These are phyloP conservation scores for Macaca fascicularis DNA, from an alignment of 2,113 vertebrate genomes.

Conservation along the genomic window T2T-MFA8v1.1 NC_088375.1:220691501-220692000, in stretches of 20 bases:
- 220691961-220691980: background rate
- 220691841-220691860: background rate
- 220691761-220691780: too few relatives aligned
- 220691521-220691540: too few relatives aligned
- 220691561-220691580: rapidly evolving
- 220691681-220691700: too few relatives aligned
- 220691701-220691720: rapidly evolving
- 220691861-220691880: too few relatives aligned
- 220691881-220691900: background rate
- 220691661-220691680: too few relatives aligned
- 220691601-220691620: rapidly evolving
- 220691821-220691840: too few relatives aligned
- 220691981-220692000: background rate
- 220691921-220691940: background rate
- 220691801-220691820: background rate
- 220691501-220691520: too few relatives aligned
- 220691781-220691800: background rate
- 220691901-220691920: too few relatives aligned
- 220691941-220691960: background rate
- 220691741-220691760: background rate
- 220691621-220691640: too few relatives aligned
- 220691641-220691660: too few relatives aligned
- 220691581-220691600: too few relatives aligned
- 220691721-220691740: background rate
- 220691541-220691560: too few relatives aligned